phyloP scores from a whole-genome alignment of 2,113 vertebrate species.

The Oxyura jamaicensis region DNA sequence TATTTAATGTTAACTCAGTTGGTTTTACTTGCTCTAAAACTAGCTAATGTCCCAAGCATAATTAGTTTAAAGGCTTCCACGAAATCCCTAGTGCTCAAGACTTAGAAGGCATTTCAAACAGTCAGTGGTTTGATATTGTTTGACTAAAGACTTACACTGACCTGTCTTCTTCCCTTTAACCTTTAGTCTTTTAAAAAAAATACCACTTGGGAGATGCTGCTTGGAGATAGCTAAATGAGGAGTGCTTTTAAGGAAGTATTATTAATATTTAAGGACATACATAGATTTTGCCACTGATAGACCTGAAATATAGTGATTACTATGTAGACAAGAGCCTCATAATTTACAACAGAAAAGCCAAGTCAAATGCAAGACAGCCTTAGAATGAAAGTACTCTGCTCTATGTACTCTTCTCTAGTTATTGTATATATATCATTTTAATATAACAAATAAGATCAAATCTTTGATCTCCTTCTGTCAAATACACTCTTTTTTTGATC shows the following conservation, averaged over 20 bases:
- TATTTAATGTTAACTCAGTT: neutral
- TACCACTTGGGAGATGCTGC: neutral
- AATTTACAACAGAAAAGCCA: neutral
- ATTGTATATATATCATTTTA: neutral
- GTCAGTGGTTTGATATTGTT: neutral
- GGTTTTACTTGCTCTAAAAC: neutral
- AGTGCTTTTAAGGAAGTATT: neutral
- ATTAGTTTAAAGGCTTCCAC: neutral
- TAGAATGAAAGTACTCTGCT: neutral
- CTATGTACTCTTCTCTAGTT: neutral
- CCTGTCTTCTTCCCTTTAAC: neutral
- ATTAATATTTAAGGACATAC: neutral
- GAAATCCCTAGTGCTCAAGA: neutral
- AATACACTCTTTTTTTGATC: neutral
- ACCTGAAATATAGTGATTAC: neutral
- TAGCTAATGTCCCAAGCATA: neutral
- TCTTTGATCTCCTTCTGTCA: slow-evolving; percentile 15
- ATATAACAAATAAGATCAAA: neutral
- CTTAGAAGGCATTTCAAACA: neutral
- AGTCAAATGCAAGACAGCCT: neutral
- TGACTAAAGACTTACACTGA: neutral
- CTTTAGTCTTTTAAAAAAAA: slow-evolving; percentile 18
- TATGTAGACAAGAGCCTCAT: neutral
- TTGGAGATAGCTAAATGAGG: neutral
- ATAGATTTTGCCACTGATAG: neutral